Evolutionary conservation across 2,797 vertebrate genomes (phyloP).

Genomic region (Podarcis lilfordi): DNA sequence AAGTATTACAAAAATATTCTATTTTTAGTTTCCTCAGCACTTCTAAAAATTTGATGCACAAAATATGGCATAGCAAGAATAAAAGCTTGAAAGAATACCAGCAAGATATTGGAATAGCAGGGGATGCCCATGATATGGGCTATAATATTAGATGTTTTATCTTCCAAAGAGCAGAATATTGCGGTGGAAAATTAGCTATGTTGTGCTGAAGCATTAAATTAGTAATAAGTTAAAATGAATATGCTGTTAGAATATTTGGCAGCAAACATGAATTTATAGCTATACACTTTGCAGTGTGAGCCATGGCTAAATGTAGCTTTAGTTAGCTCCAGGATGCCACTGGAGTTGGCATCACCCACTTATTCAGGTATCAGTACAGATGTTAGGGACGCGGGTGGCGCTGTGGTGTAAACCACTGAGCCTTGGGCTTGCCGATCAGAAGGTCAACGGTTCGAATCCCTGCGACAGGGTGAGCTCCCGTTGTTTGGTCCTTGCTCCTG

Average conservation of each 20-base stretch:
- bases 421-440: too few relatives aligned
- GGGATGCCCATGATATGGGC: slow-evolving; percentile 10
- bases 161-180: slow-evolving; percentile 33
- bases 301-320: not conserved
- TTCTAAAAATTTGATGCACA: slow-evolving; percentile 26
- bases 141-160: slow-evolving; percentile 12
- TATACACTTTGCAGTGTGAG: fast-evolving
- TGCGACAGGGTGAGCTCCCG: too few relatives aligned
- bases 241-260: not conserved
- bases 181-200: not conserved
- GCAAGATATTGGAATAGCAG: slow-evolving; percentile 8
- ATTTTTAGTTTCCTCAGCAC: slow-evolving; percentile 49
- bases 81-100: not conserved
- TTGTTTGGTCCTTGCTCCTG: too few relatives aligned
- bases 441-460: too few relatives aligned
- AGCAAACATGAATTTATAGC: not conserved
- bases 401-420: too few relatives aligned
- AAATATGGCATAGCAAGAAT: slow-evolving; percentile 24
- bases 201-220: slow-evolving; percentile 17
- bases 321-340: not conserved
- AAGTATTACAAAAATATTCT: slow-evolving; percentile 20
- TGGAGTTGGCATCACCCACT: slow-evolving; percentile 5
- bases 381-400: not conserved
- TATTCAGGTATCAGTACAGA: not conserved
- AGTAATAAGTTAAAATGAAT: slow-evolving; percentile 31